Evolutionary conservation across 2,797 vertebrate species (phyloP), one percentile per base, ranked within the genome.

Genomic region (Alcedo atthis): DNA sequence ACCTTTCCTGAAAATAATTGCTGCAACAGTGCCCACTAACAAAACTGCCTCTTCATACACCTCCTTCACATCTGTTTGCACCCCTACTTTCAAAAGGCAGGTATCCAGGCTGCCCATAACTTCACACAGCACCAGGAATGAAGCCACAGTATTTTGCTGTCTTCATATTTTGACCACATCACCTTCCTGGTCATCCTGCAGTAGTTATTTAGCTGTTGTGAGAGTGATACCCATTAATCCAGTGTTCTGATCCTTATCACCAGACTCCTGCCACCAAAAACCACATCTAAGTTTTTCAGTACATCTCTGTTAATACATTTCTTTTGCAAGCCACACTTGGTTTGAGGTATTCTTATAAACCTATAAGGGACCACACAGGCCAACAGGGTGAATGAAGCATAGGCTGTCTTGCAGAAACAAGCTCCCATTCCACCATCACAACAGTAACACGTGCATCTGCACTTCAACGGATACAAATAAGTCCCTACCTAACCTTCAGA

Each of bases 171-270:
- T 70, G 64, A 70, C 77, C 70, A 3, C 37, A 16, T 26, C 76
- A 70, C 54, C 83, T 85, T 33, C 45, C 79, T 82, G 51, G 30
- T 85, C 85, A 66, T 81, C 35, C 37, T 70, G 75, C 70, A 81
- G 92, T 3, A 57, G 64, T 45, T 78, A 88, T 49, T 25, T 22
- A 78, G 81, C 73, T 82, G 91, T 85, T 67, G 81, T 70, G 49
- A 93, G 15, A 15, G 16, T 3, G 21, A 63, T 59, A 81, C 33
- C 59, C 37, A 80, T 79, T 86, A 85, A 85, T 69, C 43, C 57
- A 0, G 0, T 5, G 6, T 15, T 63, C 49, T 68, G 48, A 8
- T 51, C 54, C 63, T 94, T 81, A 83, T 53, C 92, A 78, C 10
- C 57, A 59, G 48, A 32, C 49, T 70, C 69, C 63, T 51, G 45